Conservation (phyloP, 2,113 vertebrate species). For the Perccottus glenii region DNA sequence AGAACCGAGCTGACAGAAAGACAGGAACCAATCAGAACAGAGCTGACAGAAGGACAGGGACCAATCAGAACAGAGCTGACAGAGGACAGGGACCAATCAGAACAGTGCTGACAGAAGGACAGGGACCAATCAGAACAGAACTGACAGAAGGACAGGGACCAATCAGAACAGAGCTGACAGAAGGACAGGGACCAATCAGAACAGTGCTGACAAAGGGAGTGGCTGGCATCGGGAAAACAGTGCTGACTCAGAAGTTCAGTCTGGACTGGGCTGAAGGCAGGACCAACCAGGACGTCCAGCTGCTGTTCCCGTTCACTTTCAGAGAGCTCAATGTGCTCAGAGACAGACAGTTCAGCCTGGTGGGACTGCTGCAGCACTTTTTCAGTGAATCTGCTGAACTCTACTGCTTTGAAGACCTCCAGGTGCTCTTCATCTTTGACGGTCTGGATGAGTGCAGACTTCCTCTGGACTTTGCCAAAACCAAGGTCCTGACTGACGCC, state of each 20-base stretch:
- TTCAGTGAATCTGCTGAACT: too few species aligned
- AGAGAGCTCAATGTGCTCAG: too few species aligned
- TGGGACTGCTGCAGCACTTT: too few species aligned
- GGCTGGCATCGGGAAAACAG: too few species aligned
- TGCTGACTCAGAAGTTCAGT: conserved; percentile 4
- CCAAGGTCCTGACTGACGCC: too few species aligned
- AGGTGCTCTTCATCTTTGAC: too few species aligned
- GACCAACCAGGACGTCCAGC: too few species aligned
- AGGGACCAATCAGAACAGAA: neutral
- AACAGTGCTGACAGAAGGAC: neutral
- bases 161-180: neutral
- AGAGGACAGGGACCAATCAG: neutral
- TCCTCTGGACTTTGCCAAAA: too few species aligned
- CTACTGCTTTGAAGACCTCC: too few species aligned
- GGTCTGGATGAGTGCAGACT: too few species aligned
- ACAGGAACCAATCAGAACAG: neutral
- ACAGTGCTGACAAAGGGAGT: neutral
- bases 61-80: neutral
- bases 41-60: neutral
- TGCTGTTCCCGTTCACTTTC: too few species aligned
- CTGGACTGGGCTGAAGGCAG: neutral
- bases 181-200: neutral
- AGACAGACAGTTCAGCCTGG: too few species aligned
- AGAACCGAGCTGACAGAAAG: neutral
- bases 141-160: neutral